phyloP scores from a whole-genome alignment of 2,888 invertebrate genomes.

The Andricus quercusramuli region DNA sequence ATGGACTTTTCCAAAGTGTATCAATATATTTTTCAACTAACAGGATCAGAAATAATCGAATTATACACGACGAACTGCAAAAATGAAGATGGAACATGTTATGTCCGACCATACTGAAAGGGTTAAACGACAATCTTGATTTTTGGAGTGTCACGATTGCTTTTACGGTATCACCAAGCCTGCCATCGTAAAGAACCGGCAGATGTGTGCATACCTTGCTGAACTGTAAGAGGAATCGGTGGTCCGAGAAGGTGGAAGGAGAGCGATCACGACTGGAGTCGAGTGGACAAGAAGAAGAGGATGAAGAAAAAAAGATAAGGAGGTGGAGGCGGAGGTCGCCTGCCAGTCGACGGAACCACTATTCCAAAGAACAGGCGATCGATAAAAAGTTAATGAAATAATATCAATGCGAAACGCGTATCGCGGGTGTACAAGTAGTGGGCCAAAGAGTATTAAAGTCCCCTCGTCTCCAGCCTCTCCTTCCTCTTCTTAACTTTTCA shows the following conservation, averaged over 20 bases:
- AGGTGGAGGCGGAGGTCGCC: conserved; percentile 52
- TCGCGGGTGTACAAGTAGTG: conserved; percentile 74
- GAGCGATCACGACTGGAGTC: conserved; percentile 52
- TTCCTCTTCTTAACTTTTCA: conserved; percentile 45
- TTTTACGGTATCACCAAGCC: no score
- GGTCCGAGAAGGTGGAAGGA: conserved; percentile 56
- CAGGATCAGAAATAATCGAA: background rate
- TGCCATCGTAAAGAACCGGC: no score
- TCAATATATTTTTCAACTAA: background rate
- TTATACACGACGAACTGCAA: background rate
- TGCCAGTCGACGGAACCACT: conserved; percentile 62
- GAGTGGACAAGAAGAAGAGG: conserved; percentile 19
- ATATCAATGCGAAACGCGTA: conserved; percentile 77
- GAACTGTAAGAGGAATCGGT: conserved; percentile 34
- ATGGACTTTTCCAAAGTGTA: no score
- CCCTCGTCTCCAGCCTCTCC: conserved; percentile 49
- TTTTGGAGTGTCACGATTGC: no score
- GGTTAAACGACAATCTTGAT: no score
- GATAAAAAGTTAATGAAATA: conserved; percentile 77
- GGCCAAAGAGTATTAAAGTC: conserved; percentile 70
- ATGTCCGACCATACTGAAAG: no score
- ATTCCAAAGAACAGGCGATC: conserved; percentile 65
- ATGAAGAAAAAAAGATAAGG: conserved; percentile 49
- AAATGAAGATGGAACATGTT: no score
- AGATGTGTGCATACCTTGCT: conserved; percentile 17